Evolutionary conservation across 2,888 invertebrate genomes (phyloP), one percentile per base, ranked within the genome.

Genomic region (Hololepta plana): DNA sequence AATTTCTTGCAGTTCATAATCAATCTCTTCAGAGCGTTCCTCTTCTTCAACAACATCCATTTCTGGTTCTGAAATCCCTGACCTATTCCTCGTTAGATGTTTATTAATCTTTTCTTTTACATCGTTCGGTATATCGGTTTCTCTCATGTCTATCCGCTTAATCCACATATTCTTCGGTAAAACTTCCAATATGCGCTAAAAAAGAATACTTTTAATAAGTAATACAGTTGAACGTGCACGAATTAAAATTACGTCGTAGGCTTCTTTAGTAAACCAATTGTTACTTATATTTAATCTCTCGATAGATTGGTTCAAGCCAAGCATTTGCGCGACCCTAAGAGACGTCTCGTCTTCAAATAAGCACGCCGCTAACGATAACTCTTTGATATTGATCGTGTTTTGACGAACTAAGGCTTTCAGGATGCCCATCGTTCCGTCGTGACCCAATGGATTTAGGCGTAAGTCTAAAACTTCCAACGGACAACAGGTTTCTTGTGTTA

Each of bases 361-460:
- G 38, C 66, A 66, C 8, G 60, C 62, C 35, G 64, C 61, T 10
- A 70, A 48, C 21, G 60, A 62, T 28, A 70, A 44, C 20, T 62
- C 63, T 38, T 57, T 57, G 8, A 64, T 63, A 38, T 57, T 57
- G 8, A 64, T 63, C 40, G 61, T 62, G 27, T 55, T 53, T 24
- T 59, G 62, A 12, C 67, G 57, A 4, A 67, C 64, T 30, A 69
- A 53, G 2, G 64, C 62, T 16, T 66, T 59, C 13, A 67, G 60
- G 32, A 70, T 59, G 37, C 59, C 65, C 32, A 64, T 61, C 2
- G 62, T 62, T 24, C 72, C 72, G 6, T 59, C 55, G 20, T 66
- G 53, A 3, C 62, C 57, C 49, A 74, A 53, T 4, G 67, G 67
- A 42, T 74, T 74, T 30, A 72, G 44, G 35, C 66, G 60, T 33